Evolutionary conservation across 1,140 invertebrate genomes (phyloP).

Genomic region (Pantala flavescens): DNA sequence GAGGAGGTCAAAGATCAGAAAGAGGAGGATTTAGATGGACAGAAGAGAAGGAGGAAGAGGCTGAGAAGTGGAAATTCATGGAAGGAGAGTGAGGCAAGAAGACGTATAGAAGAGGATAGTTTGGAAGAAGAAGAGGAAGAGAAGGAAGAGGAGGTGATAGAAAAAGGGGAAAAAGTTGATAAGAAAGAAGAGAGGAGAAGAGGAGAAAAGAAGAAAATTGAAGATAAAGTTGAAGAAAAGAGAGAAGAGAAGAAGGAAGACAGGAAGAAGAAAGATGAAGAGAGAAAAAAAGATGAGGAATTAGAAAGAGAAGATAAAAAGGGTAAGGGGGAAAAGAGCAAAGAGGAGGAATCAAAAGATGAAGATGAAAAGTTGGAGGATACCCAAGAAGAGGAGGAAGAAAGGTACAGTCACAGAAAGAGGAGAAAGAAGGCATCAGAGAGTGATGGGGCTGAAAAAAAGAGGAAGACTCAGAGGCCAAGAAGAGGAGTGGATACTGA

Average conservation of each 20-base stretch:
- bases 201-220: constrained; percentile 21
- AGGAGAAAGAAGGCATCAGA: constrained; percentile 25
- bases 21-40: constrained; percentile 28
- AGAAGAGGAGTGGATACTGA: not conserved
- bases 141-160: constrained; percentile 20
- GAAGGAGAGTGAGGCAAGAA: constrained; percentile 19
- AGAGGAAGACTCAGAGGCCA: constrained; percentile 14
- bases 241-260: constrained; percentile 20
- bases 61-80: not conserved
- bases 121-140: constrained; percentile 24
- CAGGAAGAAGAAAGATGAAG: constrained; percentile 27
- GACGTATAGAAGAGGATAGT: constrained; percentile 17
- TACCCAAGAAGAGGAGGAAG: not conserved
- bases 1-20: constrained; percentile 35
- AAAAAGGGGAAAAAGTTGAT: constrained; percentile 16
- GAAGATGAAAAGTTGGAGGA: constrained; percentile 32
- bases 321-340: constrained; percentile 22
- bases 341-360: constrained; percentile 22
- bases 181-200: constrained; percentile 22
- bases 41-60: not conserved
- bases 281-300: constrained; percentile 27
- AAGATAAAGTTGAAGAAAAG: constrained; percentile 20
- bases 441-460: constrained; percentile 23
- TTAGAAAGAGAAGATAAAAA: constrained; percentile 26
- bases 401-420: constrained; percentile 20